These are phyloP conservation scores for Hetaerina americana DNA, from an alignment of 1,140 invertebrate species.

Conservation along the genomic window DNA sequence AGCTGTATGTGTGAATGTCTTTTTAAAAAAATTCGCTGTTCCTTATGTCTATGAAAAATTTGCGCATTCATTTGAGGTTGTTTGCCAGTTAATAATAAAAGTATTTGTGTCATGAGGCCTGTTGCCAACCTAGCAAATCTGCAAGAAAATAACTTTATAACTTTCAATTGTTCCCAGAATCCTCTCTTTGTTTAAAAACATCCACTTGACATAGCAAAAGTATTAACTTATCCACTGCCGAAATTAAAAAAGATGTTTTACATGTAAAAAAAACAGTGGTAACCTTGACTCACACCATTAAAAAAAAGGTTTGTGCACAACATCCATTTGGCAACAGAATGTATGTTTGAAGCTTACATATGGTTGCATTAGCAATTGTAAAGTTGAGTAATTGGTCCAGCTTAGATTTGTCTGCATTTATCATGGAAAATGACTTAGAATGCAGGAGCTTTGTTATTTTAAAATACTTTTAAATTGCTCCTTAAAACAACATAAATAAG, in stretches of 20 bases:
- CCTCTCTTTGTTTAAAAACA: background rate
- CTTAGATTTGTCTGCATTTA: background rate
- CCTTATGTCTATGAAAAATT: background rate
- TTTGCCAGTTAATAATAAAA: background rate
- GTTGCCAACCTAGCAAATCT: background rate
- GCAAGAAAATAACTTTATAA: background rate
- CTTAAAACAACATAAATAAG: background rate
- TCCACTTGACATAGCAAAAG: background rate
- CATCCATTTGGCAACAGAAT: background rate
- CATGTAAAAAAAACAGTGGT: too few relatives aligned
- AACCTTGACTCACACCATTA: background rate
- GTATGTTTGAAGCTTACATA: background rate
- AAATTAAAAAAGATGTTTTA: too few relatives aligned
- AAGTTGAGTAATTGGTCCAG: background rate
- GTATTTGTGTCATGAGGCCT: background rate
- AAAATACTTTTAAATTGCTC: background rate
- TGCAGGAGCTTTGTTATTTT: background rate
- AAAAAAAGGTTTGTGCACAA: background rate
- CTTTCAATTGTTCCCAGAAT: background rate
- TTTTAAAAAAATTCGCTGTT: background rate
- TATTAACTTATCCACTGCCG: too few relatives aligned
- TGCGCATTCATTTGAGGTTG: background rate
- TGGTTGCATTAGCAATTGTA: background rate
- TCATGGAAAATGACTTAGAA: background rate
- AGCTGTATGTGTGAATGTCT: background rate